Evolutionary conservation across 2,113 vertebrate genomes (phyloP).

Genomic region (Galeopterus variegatus): DNA sequence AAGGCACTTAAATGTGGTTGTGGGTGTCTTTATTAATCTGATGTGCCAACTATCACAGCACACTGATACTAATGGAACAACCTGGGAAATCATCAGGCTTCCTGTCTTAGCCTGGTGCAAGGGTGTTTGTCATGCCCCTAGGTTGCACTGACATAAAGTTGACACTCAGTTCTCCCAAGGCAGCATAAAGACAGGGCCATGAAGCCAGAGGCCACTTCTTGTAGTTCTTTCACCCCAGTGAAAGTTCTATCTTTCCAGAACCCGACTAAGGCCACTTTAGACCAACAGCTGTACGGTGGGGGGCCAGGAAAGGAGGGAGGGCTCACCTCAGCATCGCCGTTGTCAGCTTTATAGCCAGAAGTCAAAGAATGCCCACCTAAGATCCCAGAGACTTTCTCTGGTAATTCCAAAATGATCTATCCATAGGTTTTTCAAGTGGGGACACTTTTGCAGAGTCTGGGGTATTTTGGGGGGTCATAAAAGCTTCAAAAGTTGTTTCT

Average conservation of each 20-base stretch:
- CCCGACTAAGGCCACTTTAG: not conserved
- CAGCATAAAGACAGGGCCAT: not conserved
- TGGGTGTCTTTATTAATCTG: constrained; percentile 30
- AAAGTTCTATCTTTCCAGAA: constrained; percentile 38
- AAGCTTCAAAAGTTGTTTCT: not conserved
- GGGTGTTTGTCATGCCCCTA: not conserved
- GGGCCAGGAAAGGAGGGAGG: not conserved
- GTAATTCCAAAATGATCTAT: constrained; percentile 41
- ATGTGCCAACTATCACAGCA: not conserved
- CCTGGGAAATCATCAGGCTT: not conserved
- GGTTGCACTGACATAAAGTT: not conserved
- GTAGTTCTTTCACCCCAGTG: not conserved
- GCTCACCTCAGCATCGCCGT: not conserved
- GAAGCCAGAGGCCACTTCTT: constrained; percentile 1
- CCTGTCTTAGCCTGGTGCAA: not conserved
- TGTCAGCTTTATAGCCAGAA: not conserved
- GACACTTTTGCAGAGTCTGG: not conserved
- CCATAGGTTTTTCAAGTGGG: not conserved
- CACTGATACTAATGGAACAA: not conserved
- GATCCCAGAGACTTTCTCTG: not conserved
- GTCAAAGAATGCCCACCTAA: not conserved
- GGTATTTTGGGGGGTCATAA: not conserved
- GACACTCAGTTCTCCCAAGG: not conserved
- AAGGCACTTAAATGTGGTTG: not conserved
- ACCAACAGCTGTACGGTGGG: not conserved